Base-by-base conservation (phyloP, 2,797 vertebrate genomes). In the Acipenser ruthenus region DNA sequence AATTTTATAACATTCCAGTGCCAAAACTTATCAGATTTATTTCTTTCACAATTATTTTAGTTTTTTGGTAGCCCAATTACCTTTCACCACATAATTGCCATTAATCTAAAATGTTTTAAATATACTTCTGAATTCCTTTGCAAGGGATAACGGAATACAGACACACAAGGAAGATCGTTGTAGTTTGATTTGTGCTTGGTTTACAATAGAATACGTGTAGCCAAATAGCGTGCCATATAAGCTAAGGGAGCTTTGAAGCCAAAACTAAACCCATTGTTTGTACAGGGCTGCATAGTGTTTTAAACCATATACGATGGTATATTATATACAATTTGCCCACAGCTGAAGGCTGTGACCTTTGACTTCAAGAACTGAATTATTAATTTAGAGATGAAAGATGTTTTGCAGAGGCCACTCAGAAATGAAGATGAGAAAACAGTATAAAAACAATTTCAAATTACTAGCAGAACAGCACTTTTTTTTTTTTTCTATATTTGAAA, bases 401-500 rank as follows among this genome's bases (percentile, higher is more conserved):
- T 67, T 73, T 10, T 49, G 69, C 62, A 68, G 77, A 63, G 78
- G 81, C 79, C 77, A 75, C 75, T 84, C 80, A 81, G 81, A 86
- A 84, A 85, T 37, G 7, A 55, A 51, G 78, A 78, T 72, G 60
- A 72, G 66, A 0, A 62, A 51, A 74, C 72, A 68, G 73, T 77
- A 72, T 74, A 72, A 15, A 66, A 66, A 59, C 74, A 74, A 12
- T 65, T 23, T 56, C 58, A 10, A 37, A n/a, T 66, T 64, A 67
- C 51, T 63, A 49, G 48, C 55, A 50, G 71, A 68, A 76, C 78
- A 70, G 72, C 50, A 52, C 5, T 65, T 76, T 72, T 77, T 74
- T 79, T 66, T 79, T 79, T 80, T 71, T 78, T 68, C 72, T 74
- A 77, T 75, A 77, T 83, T 78, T 84, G 67, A 81, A 73, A 83